Base-by-base conservation (phyloP, 2,113 vertebrate genomes). In the Romanogobio albipinnatus region DNA sequence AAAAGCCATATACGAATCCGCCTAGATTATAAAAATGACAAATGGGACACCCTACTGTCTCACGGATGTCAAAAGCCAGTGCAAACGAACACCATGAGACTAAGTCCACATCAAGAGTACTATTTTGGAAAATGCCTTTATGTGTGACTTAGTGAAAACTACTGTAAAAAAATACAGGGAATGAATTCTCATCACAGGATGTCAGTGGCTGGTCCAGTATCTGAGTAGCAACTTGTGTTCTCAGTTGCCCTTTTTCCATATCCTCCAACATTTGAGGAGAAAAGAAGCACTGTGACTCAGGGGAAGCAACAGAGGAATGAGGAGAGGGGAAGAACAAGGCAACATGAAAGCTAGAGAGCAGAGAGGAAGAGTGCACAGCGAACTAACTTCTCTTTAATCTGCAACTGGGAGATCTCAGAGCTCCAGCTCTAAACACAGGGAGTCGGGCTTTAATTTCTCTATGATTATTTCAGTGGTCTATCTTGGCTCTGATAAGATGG, bases 391-490 rank as follows among this genome's bases (percentile, higher is more conserved):
- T 83, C 53, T 88, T 83, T 85, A 62, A 87, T 83, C 73, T 87
- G 79, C 70, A 71, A 83, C 75, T 85, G 71, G 43, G 77, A 51
- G 87, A 76, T 84, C 64, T 83, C 56, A 58, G 83, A 74, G 73
- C 26, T 81, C 59, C 19, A 17, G 59, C 83, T 61, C 68, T 84
- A 85, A 88, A 86, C 51, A 14, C 64, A 61, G 39, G 75, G 81
- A 84, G 82, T 77, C 74, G 62, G 73, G 76, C 61, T 85, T 68
- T 87, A 83, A 85, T 81, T 74, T 86, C 33, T 83, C 71, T 83
- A 59, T 73, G 70, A 76, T 85, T 84, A 83, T 88, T 89, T 84
- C 82, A 74, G 75, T 43, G 70, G 74, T 78, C 77, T 80, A 81
- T 85, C 71, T 73, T 82, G 58, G 75, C 77, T 78, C 70, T 89